Conservation (phyloP, 1,140 invertebrate genomes). For the Anoplophora glabripennis region DNA sequence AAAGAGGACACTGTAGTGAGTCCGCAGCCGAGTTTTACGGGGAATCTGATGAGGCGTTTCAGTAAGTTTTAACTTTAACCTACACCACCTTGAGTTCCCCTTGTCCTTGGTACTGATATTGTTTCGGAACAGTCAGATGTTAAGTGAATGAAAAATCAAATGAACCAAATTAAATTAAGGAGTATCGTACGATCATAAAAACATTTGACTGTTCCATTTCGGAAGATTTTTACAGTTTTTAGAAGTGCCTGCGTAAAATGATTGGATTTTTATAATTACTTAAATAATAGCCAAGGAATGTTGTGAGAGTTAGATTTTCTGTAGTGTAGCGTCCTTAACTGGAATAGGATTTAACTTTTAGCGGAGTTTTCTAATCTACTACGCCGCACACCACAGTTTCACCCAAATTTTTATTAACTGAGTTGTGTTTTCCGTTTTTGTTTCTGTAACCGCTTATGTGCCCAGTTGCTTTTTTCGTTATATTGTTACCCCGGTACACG, state of each 20-base stretch:
- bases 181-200: background rate
- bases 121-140: constrained; percentile 9
- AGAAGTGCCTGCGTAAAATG: constrained; percentile 20
- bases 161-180: background rate
- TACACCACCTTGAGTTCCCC: constrained; percentile 1
- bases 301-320: constrained; percentile 13
- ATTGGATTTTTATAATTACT: constrained; percentile 9
- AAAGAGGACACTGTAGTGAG: constrained; percentile 46
- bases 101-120: constrained; percentile 5
- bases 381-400: constrained; percentile 23
- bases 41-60: constrained; percentile 76
- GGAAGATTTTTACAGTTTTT: constrained; percentile 12
- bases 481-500: too few species aligned
- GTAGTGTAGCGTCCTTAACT: constrained; percentile 8
- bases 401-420: constrained; percentile 28
- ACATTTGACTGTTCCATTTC: constrained; percentile 8
- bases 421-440: constrained; percentile 19
- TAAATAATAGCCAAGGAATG: constrained; percentile 12
- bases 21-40: constrained; percentile 59
- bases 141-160: background rate
- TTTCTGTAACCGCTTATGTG: constrained; percentile 30
- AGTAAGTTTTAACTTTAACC: constrained; percentile 69
- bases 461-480: constrained; percentile 39
- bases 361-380: constrained; percentile 5
- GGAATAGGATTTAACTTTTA: constrained; percentile 2